Evolutionary conservation across 2,113 vertebrate genomes (phyloP).

Genomic region (Nanorana parkeri): DNA sequence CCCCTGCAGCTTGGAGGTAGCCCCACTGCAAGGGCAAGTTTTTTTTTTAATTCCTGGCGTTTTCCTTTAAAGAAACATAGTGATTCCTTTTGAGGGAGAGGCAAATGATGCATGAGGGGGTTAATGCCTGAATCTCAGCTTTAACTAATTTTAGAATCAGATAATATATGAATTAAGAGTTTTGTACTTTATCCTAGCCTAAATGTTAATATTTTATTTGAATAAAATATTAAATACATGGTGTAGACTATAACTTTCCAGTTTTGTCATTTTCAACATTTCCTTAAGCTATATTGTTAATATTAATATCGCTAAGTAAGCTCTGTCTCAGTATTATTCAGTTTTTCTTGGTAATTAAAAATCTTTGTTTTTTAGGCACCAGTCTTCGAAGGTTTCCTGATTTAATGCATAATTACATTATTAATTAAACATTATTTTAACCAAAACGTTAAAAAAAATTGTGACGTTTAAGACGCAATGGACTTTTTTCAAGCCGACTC

Average conservation of each 20-base stretch:
- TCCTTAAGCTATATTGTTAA: conserved; percentile 30
- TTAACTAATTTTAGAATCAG: conserved; percentile 11
- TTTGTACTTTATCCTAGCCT: not conserved
- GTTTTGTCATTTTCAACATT: conserved; percentile 1
- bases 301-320: conserved; percentile 21
- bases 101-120: too few relatives aligned
- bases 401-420: conserved; percentile 2
- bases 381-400: not conserved
- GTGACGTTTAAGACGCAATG: too few relatives aligned
- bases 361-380: not conserved
- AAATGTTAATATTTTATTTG: conserved; percentile 28
- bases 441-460: too few relatives aligned
- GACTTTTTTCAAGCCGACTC: too few relatives aligned
- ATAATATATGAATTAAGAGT: conserved; percentile 30
- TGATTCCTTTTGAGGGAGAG: too few relatives aligned
- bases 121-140: not conserved
- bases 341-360: conserved; percentile 11
- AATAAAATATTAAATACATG: conserved; percentile 38
- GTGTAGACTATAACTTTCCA: conserved; percentile 17
- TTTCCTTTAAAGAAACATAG: too few relatives aligned
- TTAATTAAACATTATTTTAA: not conserved
- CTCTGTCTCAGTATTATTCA: conserved; percentile 14
- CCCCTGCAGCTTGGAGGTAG: too few relatives aligned
- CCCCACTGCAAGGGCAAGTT: too few relatives aligned
- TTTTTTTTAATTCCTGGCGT: too few relatives aligned